Conservation (phyloP, 2,113 vertebrate genomes). For the chimpanzee (Pan troglodytes) region NHGRI_mPanTro3-v2.1_pri NC_072409.2:10934501-10935000, state of each 20-base stretch:
- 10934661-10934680: background rate
- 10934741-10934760: background rate
- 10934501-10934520: background rate
- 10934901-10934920: background rate
- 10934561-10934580: background rate
- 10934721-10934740: background rate
- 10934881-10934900: background rate
- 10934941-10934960: background rate
- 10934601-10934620: background rate
- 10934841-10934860: background rate
- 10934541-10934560: background rate
- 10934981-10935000: too few species aligned
- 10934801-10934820: background rate
- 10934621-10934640: background rate
- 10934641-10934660: background rate
- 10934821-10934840: background rate
- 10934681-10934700: background rate
- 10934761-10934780: too few species aligned
- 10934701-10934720: background rate
- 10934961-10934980: background rate
- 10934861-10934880: background rate
- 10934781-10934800: background rate
- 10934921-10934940: background rate
- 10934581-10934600: background rate
- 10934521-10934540: background rate